Base-by-base conservation (phyloP, 2,113 vertebrate genomes). In the Periophthalmodon schlosseri region DNA sequence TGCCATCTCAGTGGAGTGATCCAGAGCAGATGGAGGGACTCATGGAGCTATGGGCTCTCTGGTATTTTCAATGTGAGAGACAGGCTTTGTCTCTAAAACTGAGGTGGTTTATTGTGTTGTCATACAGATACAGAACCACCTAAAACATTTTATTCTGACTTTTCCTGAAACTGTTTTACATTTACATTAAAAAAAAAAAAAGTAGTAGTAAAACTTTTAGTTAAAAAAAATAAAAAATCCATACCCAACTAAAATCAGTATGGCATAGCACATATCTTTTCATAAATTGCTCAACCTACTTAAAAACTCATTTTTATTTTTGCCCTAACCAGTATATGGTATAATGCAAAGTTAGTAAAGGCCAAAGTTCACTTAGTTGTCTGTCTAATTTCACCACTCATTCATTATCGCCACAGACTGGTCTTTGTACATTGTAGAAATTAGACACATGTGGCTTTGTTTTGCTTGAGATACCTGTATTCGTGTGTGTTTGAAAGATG, bases 381-480 rank as follows among this genome's bases (percentile, higher is more conserved):
- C 60, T 75, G 34, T 69, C 49, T 15, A 33, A 57, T 77, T 69
- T 77, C 65, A 68, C 78, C 72, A 33, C n/a, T 50, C 33, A 74
- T 33, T 71, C 50, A 23, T 72, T 73, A 70, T 73, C 66, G 70
- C 56, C 33, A 21, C 7, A 68, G 49, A 77, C 74, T 16, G 58
- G 57, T 68, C 50, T 63, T 36, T 16, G 28, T 80, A 79, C 81
- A 74, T 65, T 69, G 70, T 84, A 58, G 66, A 80, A 83, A 92
- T 89, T 58, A 83, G 69, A 73, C 76, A 52, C 86, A 86, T 57
- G 67, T 88, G 88, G 58, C 68, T 80, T 46, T 73, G 58, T 76
- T 81, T 60, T 81, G 68, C 56, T 79, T 81, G 66, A 34, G 23
- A 39, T 72, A 68, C 78, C 75, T 75, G 60, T 58, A 68, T 73